Percentiles rank a stretch among this genome's conserved stretches.
Evolutionary conservation across 1,140 invertebrate genomes (phyloP).

Genomic region (Venustaconcha ellipsiformis): DNA sequence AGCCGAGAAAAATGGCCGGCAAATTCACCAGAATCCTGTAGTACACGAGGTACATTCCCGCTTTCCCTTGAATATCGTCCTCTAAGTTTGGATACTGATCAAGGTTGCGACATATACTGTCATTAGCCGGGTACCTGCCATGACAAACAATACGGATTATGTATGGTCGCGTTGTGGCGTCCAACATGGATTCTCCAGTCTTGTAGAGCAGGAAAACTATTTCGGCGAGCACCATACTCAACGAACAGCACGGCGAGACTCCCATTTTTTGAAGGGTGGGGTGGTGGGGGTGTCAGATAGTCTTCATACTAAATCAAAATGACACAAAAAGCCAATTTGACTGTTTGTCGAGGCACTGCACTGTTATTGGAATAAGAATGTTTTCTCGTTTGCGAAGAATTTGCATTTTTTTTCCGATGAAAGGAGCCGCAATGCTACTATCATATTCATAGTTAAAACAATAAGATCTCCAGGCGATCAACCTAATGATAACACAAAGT

Average conservation of each 20-base stretch:
- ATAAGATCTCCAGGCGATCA: too few species aligned
- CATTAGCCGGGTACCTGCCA: slow-evolving; percentile 40
- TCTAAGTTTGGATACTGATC: slow-evolving; percentile 40
- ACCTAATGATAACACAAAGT: too few species aligned
- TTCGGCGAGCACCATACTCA: slow-evolving; percentile 45
- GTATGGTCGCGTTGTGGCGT: slow-evolving; percentile 63
- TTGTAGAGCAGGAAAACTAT: slow-evolving; percentile 68
- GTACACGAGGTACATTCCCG: slow-evolving; percentile 58
- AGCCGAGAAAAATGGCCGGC: slow-evolving; percentile 62
- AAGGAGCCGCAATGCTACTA: too few species aligned
- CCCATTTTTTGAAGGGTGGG: too few species aligned
- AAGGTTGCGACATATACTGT: slow-evolving; percentile 38
- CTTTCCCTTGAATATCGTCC: slow-evolving; percentile 52
- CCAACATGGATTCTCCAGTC: slow-evolving; percentile 65
- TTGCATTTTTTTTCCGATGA: too few species aligned
- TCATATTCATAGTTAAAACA: too few species aligned
- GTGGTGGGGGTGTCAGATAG: too few species aligned
- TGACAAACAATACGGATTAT: slow-evolving; percentile 61
- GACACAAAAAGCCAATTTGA: too few species aligned
- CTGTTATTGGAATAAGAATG: too few species aligned
- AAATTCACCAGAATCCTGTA: slow-evolving; percentile 65
- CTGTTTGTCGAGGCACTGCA: too few species aligned
- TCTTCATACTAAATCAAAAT: too few species aligned
- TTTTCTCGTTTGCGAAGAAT: too few species aligned
- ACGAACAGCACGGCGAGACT: slow-evolving; percentile 10